Evolutionary conservation across 1,140 invertebrate species (phyloP).

Genomic region (Drosophila miranda): DNA sequence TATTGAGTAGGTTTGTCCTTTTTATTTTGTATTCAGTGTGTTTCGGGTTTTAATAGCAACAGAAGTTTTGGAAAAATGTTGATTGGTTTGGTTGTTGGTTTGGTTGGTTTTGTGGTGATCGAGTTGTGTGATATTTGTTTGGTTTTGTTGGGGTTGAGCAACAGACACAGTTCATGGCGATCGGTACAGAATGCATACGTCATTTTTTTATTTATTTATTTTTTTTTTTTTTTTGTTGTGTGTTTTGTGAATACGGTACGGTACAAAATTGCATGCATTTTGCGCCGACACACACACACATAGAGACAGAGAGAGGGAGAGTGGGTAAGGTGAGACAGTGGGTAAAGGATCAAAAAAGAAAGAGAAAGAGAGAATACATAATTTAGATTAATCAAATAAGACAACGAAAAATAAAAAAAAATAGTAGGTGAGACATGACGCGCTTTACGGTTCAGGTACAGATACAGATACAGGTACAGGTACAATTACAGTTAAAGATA

Average conservation of each 20-base stretch:
- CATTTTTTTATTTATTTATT: constrained; percentile 11
- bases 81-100: constrained; percentile 21
- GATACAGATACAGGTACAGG: constrained; percentile 32
- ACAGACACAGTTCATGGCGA: constrained; percentile 48
- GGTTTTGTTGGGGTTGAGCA: constrained; percentile 24
- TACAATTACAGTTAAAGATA: constrained; percentile 39
- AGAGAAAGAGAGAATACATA: constrained; percentile 74
- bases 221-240: constrained; percentile 29
- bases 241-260: constrained; percentile 3
- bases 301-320: constrained; percentile 41
- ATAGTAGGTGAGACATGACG: constrained; percentile 46
- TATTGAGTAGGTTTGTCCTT: constrained; percentile 87
- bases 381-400: constrained; percentile 75
- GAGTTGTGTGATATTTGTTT: constrained; percentile 41
- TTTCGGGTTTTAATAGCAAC: constrained; percentile 45
- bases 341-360: constrained; percentile 63
- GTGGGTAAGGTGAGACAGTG: constrained; percentile 38
- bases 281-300: constrained; percentile 50
- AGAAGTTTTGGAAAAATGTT: constrained; percentile 40
- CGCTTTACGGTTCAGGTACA: constrained; percentile 57
- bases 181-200: constrained; percentile 71
- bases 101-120: constrained; percentile 16
- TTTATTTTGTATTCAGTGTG: constrained; percentile 56
- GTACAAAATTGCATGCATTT: constrained; percentile 71
- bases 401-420: constrained; percentile 41